Conservation (phyloP, 2,113 vertebrate genomes). For the Lepus timidus region DNA sequence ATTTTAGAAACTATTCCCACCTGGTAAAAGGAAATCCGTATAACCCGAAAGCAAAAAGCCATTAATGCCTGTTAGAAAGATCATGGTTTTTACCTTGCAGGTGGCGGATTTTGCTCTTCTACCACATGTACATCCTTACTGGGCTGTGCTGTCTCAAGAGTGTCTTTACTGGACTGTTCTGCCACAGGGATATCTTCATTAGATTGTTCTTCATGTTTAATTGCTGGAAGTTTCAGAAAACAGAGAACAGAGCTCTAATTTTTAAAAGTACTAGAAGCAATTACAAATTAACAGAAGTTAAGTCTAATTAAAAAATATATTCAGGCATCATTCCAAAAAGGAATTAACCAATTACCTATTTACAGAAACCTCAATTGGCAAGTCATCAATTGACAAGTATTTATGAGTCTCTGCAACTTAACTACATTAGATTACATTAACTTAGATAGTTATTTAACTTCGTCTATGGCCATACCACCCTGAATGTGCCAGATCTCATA, state of each 20-base stretch:
- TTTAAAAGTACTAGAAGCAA: constrained; percentile 25
- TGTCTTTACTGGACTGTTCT: constrained; percentile 53
- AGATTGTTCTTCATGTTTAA: constrained; percentile 55
- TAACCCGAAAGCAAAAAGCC: not conserved
- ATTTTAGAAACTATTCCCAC: constrained; percentile 24
- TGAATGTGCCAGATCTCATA: no score
- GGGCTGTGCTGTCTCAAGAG: not conserved
- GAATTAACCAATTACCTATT: constrained; percentile 3
- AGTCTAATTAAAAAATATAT: constrained; percentile 50
- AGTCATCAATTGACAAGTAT: constrained; percentile 24
- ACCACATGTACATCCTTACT: constrained; percentile 29
- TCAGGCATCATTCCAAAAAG: constrained; percentile 29
- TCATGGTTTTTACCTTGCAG: constrained; percentile 78
- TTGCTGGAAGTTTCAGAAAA: constrained; percentile 49
- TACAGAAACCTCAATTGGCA: not conserved
- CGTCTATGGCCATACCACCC: no score
- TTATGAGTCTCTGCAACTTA: constrained; percentile 42
- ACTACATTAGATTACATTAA: not conserved
- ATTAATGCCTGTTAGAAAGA: not conserved
- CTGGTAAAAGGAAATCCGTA: constrained; percentile 48
- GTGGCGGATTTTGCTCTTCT: constrained; percentile 40
- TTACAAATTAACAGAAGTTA: constrained; percentile 37
- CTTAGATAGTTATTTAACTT: not conserved
- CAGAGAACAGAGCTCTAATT: constrained; percentile 46
- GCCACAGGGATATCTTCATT: constrained; percentile 45